Evolutionary conservation across 1,140 invertebrate species (phyloP).

Genomic region (Probaryconus sp.): DNA sequence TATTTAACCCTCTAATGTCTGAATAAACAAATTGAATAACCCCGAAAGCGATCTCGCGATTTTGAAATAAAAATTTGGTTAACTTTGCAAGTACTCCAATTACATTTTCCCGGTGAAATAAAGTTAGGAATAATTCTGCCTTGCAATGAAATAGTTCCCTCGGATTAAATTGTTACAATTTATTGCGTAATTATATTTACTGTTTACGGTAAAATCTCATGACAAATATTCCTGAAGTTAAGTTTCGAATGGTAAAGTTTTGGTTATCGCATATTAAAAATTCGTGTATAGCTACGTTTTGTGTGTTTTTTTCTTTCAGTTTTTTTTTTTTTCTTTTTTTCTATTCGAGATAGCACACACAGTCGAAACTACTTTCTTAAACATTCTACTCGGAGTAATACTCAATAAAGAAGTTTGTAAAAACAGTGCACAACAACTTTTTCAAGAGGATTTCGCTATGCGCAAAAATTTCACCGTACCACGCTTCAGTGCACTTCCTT

Average conservation of each 20-base stretch:
- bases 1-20: too few relatives aligned
- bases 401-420: slow-evolving; percentile 59
- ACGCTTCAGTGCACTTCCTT: slow-evolving; percentile 54
- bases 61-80: too few relatives aligned
- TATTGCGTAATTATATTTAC: slow-evolving; percentile 34
- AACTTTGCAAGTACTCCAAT: too few relatives aligned
- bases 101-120: not conserved
- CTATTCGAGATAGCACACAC: slow-evolving; percentile 23
- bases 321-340: slow-evolving; percentile 18
- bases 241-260: slow-evolving; percentile 35
- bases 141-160: not conserved
- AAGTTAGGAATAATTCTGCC: slow-evolving; percentile 8
- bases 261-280: slow-evolving; percentile 56
- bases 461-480: slow-evolving; percentile 48
- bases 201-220: slow-evolving; percentile 1
- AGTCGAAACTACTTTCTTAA: slow-evolving; percentile 58
- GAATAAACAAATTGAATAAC: too few relatives aligned
- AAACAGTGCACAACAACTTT: slow-evolving; percentile 57
- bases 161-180: slow-evolving; percentile 21
- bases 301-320: not conserved
- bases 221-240: slow-evolving; percentile 11
- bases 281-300: slow-evolving; percentile 43
- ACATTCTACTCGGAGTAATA: slow-evolving; percentile 57
- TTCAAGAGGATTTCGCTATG: slow-evolving; percentile 59
- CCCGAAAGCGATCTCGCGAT: too few relatives aligned